Conservation (phyloP, 2,888 invertebrate species). For the Aspidapion aeneum region DNA sequence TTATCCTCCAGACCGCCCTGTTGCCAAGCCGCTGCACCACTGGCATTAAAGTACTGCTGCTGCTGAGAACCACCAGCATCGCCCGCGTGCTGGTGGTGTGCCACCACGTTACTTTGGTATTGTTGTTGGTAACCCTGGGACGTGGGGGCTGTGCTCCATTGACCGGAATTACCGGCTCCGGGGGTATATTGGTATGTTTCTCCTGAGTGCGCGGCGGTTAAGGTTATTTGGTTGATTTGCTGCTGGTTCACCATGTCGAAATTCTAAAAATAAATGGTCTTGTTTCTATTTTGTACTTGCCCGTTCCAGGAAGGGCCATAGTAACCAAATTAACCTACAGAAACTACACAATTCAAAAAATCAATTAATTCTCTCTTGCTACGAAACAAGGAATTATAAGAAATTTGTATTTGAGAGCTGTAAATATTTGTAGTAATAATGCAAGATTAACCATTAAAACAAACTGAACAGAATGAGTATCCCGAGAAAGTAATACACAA, state of each 20-base stretch:
- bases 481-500: too few relatives aligned
- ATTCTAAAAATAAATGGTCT: conserved; percentile 22
- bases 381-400: too few relatives aligned
- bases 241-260: conserved; percentile 26
- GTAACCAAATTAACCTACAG: neutral
- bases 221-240: conserved; percentile 58
- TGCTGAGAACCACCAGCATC: conserved; percentile 14
- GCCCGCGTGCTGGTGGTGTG: conserved; percentile 8
- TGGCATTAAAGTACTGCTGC: conserved; percentile 12
- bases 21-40: conserved; percentile 24
- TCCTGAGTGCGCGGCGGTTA: conserved; percentile 49
- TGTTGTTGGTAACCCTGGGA: conserved; percentile 16
- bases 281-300: neutral
- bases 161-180: conserved; percentile 4
- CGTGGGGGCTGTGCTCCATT: conserved; percentile 20
- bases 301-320: too few relatives aligned
- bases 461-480: too few relatives aligned
- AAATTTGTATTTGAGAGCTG: too few relatives aligned
- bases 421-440: too few relatives aligned
- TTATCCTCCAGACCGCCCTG: conserved; percentile 25
- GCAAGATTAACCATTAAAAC: too few relatives aligned
- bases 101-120: conserved; percentile 37
- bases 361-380: too few relatives aligned
- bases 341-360: neutral
- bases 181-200: conserved; percentile 36